Evolutionary conservation across 2,797 vertebrate genomes (phyloP), one percentile per base, ranked within the genome.

Genomic region (Urocyon cinereoargenteus): DNA sequence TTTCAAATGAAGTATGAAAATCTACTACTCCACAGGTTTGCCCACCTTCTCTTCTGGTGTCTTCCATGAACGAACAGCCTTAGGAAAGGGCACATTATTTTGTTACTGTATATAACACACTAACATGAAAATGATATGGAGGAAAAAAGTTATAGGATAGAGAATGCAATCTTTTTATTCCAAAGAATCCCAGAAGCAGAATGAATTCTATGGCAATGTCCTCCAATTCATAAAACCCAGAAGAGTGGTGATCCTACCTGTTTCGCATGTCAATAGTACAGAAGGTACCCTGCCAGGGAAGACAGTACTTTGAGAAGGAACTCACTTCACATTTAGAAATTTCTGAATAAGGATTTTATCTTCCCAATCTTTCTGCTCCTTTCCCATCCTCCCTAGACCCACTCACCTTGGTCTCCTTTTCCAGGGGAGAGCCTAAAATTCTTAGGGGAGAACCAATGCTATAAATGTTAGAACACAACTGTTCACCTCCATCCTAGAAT

Each of bases 1-100:
- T 90, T 94, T 90, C 31, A 91, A 96, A 83, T 86, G 40, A 90
- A 88, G 24, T 92, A 95, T 90, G 78, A 98, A 97, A 96, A 92
- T 53, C 68, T 66, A 90, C 12, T 61, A 28, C 40, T 96, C 91
- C 51, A 91, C 62, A 93, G 51, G 92, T 90, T 91, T 75, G 78
- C 21, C 19, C 53, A 31, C 91, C 84, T 96, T 89, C 45, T 97
- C 57, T 72, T 81, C 22, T 95, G 61, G 68, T 95, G 31, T 93
- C 24, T 86, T 89, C 51, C 81, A 84, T 79, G 19, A 86, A 86
- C 78, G 82, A 94, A 94, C 4, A 93, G 49, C 34, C 57, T 82
- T 57, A 81, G 40, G 40, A 87, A 84, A 85, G 36, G 26, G 22
- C 79, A 75, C 9, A 31, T 45, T 84, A 70, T 83, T 78, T 86